These are phyloP conservation scores for Armadillidium nasatum DNA, from an alignment of 1,140 invertebrate species.

Conservation along the genomic window DNA sequence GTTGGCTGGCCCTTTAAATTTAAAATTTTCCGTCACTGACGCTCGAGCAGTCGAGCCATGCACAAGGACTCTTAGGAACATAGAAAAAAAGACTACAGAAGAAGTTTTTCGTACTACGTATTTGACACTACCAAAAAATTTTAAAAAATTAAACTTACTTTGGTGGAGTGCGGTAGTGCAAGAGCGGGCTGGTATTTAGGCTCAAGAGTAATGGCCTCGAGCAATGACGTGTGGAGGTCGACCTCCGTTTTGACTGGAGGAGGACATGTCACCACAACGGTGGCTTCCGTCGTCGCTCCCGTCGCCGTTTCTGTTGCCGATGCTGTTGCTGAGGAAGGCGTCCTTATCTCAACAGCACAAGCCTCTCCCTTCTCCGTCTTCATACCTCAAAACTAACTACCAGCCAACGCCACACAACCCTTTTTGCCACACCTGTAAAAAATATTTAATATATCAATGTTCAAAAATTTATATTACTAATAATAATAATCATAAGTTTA, in stretches of 20 bases:
- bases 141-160: neutral
- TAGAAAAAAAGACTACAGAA: neutral
- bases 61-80: neutral
- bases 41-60: neutral
- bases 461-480: no score
- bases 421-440: neutral
- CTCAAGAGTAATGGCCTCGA: conserved; percentile 16
- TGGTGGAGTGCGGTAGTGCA: conserved; percentile 6
- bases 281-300: neutral
- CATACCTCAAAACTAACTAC: conserved; percentile 3
- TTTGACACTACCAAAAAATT: neutral
- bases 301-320: no score
- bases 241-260: neutral
- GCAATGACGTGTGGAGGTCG: neutral
- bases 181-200: conserved; percentile 18
- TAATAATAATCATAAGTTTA: no score
- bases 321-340: no score
- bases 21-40: neutral
- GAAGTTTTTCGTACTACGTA: neutral
- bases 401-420: neutral
- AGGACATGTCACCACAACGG: no score
- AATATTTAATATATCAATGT: neutral
- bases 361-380: neutral
- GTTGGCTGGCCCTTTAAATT: neutral
- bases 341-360: no score